Evolutionary conservation across 2,113 vertebrate species (phyloP).

Genomic region (Elgaria multicarinata): DNA sequence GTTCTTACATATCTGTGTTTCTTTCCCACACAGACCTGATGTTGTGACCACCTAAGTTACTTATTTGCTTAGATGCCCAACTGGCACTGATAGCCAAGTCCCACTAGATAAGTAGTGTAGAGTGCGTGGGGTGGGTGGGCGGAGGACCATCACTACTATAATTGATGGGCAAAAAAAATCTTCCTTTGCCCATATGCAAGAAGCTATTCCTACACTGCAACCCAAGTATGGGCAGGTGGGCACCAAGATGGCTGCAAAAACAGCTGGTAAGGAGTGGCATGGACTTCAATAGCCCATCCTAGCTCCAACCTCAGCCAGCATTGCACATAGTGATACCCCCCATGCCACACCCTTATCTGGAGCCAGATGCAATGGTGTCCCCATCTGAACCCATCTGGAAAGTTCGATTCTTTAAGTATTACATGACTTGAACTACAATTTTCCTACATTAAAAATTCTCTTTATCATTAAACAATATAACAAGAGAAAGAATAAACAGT

Average conservation of each 20-base stretch:
- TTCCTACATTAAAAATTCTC: background rate
- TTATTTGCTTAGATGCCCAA: background rate
- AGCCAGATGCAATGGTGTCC: background rate
- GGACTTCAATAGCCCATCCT: background rate
- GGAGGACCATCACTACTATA: background rate
- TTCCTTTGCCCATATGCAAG: background rate
- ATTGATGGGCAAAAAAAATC: background rate
- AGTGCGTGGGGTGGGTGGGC: too few species aligned
- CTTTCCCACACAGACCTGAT: background rate
- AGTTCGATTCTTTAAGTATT: background rate
- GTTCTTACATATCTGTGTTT: background rate
- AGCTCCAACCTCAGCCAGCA: background rate
- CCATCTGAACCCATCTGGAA: background rate
- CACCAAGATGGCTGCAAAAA: too few species aligned
- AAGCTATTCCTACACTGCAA: background rate
- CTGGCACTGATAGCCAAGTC: too few species aligned
- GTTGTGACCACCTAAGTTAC: background rate
- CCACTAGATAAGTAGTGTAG: background rate
- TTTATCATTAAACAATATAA: background rate
- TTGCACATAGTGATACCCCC: background rate
- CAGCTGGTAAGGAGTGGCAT: too few species aligned
- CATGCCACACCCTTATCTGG: background rate
- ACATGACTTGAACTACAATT: background rate
- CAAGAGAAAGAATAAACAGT: background rate
- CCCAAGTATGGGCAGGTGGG: background rate